A percentile compares a stretch with the other conserved stretches of the same genome.
phyloP scores from a whole-genome alignment of 2,113 vertebrate genomes.

The Syrrhaptes paradoxus region DNA sequence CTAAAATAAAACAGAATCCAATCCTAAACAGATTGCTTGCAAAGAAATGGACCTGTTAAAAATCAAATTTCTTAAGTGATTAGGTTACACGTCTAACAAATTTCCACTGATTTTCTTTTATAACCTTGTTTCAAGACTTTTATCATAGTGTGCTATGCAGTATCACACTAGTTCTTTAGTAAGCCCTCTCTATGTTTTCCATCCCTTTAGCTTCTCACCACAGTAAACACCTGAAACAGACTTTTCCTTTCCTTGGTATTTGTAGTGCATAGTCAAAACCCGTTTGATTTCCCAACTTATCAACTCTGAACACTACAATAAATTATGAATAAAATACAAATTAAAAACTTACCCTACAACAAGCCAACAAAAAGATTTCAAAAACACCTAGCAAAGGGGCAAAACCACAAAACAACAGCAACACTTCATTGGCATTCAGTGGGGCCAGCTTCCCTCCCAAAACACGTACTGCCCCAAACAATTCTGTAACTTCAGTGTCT shows the following conservation, averaged over 20 bases:
- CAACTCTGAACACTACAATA: neutral
- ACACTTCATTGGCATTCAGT: neutral
- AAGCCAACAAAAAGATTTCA: neutral
- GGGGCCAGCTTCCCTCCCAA: neutral
- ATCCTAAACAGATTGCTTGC: neutral
- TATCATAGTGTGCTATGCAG: neutral
- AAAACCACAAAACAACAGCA: neutral
- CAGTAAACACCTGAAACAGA: neutral
- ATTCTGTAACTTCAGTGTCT: neutral
- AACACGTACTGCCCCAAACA: neutral
- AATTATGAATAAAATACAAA: neutral
- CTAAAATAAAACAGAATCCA: neutral
- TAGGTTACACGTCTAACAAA: neutral
- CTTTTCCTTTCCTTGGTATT: neutral
- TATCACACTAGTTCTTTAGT: neutral
- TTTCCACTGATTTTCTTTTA: neutral
- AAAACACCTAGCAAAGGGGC: neutral
- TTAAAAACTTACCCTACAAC: neutral
- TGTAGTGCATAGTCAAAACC: neutral
- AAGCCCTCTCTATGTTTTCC: neutral
- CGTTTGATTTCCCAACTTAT: neutral
- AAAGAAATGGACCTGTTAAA: neutral
- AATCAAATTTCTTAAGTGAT: neutral
- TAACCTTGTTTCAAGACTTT: neutral
- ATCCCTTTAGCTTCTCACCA: neutral